A percentile compares a stretch with the other conserved stretches of the same genome.
phyloP scores from a whole-genome alignment of 2,797 vertebrate species.

The Lophura swinhoii region DNA sequence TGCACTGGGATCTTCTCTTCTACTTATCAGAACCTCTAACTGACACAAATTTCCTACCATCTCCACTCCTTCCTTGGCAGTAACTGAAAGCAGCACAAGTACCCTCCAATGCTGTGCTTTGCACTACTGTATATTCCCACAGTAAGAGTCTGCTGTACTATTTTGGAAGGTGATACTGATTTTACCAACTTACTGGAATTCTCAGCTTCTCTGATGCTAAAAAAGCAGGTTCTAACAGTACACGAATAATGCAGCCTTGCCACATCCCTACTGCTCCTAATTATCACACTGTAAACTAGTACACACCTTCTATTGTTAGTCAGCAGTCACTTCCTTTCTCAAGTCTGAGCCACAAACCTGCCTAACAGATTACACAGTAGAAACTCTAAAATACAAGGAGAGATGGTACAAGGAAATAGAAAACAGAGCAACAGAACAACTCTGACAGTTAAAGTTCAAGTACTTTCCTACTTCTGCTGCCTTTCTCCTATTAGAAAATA shows the following conservation, averaged over 20 bases:
- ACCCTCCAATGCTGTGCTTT: fast-evolving
- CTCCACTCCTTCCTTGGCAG: not conserved
- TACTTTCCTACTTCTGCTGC: not conserved
- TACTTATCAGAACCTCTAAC: not conserved
- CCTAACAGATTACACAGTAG: not conserved
- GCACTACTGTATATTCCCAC: not conserved
- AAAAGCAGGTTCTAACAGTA: not conserved
- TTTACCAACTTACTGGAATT: not conserved
- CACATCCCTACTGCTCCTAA: not conserved
- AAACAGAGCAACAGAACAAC: not conserved
- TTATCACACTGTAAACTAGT: not conserved
- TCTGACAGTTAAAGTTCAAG: not conserved
- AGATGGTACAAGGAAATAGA: not conserved
- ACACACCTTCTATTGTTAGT: not conserved
- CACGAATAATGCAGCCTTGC: not conserved
- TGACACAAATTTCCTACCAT: not conserved
- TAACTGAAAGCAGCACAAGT: not conserved
- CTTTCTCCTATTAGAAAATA: not conserved
- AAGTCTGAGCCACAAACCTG: not conserved
- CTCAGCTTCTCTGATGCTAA: not conserved
- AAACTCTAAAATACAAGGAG: not conserved
- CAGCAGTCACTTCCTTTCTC: not conserved
- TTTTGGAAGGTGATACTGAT: not conserved
- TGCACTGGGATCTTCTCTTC: not conserved
- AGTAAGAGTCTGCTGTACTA: not conserved